phyloP scores from a whole-genome alignment of 1,140 invertebrate genomes.

The Saccostrea cuccullata region DNA sequence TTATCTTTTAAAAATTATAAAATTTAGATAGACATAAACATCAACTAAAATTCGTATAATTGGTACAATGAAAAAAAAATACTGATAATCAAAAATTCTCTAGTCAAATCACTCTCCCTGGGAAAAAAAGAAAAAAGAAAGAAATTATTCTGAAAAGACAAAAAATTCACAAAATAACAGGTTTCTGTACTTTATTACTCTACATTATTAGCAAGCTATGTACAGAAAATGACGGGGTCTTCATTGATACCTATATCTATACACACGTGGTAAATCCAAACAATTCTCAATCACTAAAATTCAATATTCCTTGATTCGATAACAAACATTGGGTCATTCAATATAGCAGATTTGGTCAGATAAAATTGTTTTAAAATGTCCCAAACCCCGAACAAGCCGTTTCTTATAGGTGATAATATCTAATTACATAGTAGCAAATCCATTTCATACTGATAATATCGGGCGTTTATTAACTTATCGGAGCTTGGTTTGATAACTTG shows the following conservation, averaged over 20 bases:
- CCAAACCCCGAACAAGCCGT: constrained; percentile 11
- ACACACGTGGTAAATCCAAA: not conserved
- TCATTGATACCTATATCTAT: not conserved
- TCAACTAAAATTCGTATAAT: too few species aligned
- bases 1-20: too few species aligned
- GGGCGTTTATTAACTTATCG: constrained; percentile 36
- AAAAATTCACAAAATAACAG: too few species aligned
- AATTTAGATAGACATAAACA: too few species aligned
- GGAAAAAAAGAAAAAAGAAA: too few species aligned
- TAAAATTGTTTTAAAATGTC: constrained; percentile 38
- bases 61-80: too few species aligned
- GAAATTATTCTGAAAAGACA: too few species aligned
- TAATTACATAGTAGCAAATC: constrained; percentile 42
- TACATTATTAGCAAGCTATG: not conserved
- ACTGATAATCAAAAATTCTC: too few species aligned
- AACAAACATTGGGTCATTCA: constrained; percentile 16
- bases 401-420: constrained; percentile 39
- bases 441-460: constrained; percentile 25
- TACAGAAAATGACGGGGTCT: not conserved
- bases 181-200: too few species aligned
- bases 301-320: constrained; percentile 28
- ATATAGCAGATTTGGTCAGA: constrained; percentile 31
- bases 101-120: too few species aligned
- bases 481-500: constrained; percentile 25
- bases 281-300: constrained; percentile 12